A percentile compares a stretch with the other conserved stretches of the same genome.
phyloP scores from a whole-genome alignment of 2,113 vertebrate species.

The Pollimyrus isidori region DNA sequence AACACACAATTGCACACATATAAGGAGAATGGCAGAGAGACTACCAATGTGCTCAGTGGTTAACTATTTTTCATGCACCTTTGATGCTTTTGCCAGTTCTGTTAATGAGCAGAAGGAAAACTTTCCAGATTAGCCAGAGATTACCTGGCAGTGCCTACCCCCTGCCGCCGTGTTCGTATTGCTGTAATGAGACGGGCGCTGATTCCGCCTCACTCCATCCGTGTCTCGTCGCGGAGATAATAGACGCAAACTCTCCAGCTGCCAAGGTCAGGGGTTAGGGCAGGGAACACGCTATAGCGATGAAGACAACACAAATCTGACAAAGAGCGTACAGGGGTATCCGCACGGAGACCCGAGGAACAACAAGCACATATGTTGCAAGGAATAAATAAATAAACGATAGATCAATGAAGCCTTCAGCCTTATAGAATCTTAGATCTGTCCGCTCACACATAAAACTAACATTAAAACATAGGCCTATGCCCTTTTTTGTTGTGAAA shows the following conservation, averaged over 20 bases:
- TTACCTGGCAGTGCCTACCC: neutral
- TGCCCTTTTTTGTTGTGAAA: neutral
- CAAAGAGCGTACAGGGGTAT: neutral
- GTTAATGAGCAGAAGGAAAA: neutral
- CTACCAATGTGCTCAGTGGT: neutral
- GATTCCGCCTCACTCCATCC: neutral
- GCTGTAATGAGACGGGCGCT: neutral
- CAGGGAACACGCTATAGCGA: neutral
- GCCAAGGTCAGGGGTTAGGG: conserved; percentile 10
- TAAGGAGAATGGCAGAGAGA: neutral
- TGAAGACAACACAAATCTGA: neutral
- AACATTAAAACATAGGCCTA: neutral
- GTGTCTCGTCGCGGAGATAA: neutral
- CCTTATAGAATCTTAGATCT: neutral
- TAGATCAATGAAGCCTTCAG: neutral
- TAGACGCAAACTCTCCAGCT: conserved; percentile 8
- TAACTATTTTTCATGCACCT: neutral
- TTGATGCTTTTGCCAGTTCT: neutral
- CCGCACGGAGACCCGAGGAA: neutral
- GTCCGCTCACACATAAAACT: neutral
- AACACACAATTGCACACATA: neutral
- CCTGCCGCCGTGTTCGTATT: neutral
- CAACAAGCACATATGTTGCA: neutral
- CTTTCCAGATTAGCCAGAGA: neutral
- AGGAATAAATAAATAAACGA: neutral